Evolutionary conservation across 2,113 vertebrate genomes (phyloP).

Genomic region (Microtus montanus): DNA sequence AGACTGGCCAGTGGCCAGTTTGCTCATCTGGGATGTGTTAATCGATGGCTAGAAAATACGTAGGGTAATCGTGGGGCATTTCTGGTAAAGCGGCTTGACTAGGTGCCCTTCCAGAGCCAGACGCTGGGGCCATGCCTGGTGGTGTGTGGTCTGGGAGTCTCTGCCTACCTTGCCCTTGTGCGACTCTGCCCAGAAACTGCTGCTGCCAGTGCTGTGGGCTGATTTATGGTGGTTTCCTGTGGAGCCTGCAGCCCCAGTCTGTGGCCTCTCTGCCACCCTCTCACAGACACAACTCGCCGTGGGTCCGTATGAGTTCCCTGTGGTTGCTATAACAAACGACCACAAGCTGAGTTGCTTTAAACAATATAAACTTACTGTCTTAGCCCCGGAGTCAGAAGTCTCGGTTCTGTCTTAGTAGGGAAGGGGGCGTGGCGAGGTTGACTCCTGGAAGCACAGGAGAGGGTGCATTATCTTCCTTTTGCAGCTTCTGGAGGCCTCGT

Average conservation of each 20-base stretch:
- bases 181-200: neutral
- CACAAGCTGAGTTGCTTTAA: neutral
- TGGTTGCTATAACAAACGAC: neutral
- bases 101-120: conserved; percentile 44
- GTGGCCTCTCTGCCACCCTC: neutral
- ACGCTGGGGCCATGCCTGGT: conserved; percentile 60
- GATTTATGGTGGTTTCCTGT: neutral
- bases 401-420: neutral
- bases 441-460: too few relatives aligned
- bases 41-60: conserved; percentile 43
- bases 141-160: conserved; percentile 32
- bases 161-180: neutral
- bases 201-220: fast-evolving
- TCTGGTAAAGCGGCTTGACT: conserved; percentile 66
- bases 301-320: neutral
- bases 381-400: neutral
- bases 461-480: fast-evolving
- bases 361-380: fast-evolving
- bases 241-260: neutral
- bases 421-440: neutral
- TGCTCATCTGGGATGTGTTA: conserved; percentile 73
- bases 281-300: neutral
- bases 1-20: conserved; percentile 32
- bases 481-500: fast-evolving
- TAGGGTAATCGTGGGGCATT: conserved; percentile 66